Conservation (phyloP, 2,797 vertebrate genomes). For the Epinephelus malabaricus region DNA sequence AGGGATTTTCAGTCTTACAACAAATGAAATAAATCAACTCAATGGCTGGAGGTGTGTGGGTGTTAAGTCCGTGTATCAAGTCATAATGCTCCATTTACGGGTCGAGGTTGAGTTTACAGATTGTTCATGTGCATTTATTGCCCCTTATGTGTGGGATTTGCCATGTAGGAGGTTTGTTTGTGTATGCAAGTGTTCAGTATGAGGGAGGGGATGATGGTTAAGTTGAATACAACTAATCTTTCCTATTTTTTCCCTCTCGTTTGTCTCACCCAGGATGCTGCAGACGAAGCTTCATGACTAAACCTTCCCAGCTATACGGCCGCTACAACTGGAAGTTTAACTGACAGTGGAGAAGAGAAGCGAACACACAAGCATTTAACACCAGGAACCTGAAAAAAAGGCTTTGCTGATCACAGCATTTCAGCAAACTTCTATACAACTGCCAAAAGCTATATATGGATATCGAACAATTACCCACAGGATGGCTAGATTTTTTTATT, state of each 20-base stretch:
- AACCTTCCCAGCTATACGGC: conserved; percentile 13
- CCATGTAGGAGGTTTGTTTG: conserved; percentile 32
- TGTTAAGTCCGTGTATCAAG: conserved; percentile 15
- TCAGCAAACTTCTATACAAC: conserved; percentile 23
- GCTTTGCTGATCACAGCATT: conserved; percentile 32
- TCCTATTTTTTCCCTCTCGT: conserved; percentile 32
- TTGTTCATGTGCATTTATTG: conserved; percentile 28
- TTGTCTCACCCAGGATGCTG: conserved; percentile 57
- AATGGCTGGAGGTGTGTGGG: conserved; percentile 35
- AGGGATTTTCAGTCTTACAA: conserved; percentile 19
- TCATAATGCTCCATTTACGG: conserved; percentile 36
- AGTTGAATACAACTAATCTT: conserved; percentile 31
- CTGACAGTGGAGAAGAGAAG: conserved; percentile 26
- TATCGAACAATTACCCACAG: conserved; percentile 32
- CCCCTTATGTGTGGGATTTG: neutral
- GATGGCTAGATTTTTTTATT: conserved; percentile 7
- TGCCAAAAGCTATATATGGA: conserved; percentile 21
- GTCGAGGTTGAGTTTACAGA: conserved; percentile 21
- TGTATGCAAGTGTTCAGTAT: neutral
- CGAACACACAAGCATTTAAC: conserved; percentile 14
- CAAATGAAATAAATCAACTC: conserved; percentile 17
- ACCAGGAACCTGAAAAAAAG: conserved; percentile 11
- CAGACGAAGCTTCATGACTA: conserved; percentile 34
- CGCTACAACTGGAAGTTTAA: conserved; percentile 23
- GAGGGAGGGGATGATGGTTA: neutral